Base-by-base conservation (phyloP, 2,113 vertebrate species). In the Oryzias woworae region DNA sequence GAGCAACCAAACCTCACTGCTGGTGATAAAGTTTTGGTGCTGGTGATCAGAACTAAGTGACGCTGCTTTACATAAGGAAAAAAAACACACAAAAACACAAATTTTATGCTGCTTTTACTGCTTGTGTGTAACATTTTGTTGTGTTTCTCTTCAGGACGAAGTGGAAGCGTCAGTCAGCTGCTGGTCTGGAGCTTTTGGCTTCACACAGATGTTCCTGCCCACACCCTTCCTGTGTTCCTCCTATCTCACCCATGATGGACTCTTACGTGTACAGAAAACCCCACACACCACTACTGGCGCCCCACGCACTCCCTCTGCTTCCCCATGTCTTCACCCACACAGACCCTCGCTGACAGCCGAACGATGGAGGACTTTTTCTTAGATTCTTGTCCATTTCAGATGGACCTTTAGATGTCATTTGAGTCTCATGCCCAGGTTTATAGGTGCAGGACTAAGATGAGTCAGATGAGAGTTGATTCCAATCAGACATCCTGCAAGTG, bases 91-190 rank as follows among this genome's bases (percentile, higher is more conserved):
- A 28, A 28, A n/a, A 4, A 28, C 5, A 5, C 45, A 4, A n/a
- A 2, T 4, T 47, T 8, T 47, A 7, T 54, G 10, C 31, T 55
- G n/a, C n/a, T 10, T 41, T 14, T 31, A 3, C 45, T 15, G 46
- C 28, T 15, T 36, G 36, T 41, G 28, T 48, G 53, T 31, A 22
- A 41, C 24, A 22, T 20, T n/a, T 24, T 1, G 18, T 7, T 3
- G 0, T 57, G 7, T 69, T 71, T 59, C 57, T 70, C 93, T 4
- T 28, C 85, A 98, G 96, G 88, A 98, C 96, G 15, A 97, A 98
- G 80, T 98, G 96, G 96, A 98, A 98, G 82, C 87, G 95, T 51
- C 96, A 96, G 90, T 94, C 95, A 0, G 93, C 95, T 0, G 94
- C 94, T 1, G 93, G 95, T 43, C 69, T 97, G 83, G 96, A 97